Percentiles rank a stretch among this genome's conserved stretches.
Evolutionary conservation across 2,888 invertebrate genomes (phyloP).

Genomic region (Callinectes sapidus): DNA sequence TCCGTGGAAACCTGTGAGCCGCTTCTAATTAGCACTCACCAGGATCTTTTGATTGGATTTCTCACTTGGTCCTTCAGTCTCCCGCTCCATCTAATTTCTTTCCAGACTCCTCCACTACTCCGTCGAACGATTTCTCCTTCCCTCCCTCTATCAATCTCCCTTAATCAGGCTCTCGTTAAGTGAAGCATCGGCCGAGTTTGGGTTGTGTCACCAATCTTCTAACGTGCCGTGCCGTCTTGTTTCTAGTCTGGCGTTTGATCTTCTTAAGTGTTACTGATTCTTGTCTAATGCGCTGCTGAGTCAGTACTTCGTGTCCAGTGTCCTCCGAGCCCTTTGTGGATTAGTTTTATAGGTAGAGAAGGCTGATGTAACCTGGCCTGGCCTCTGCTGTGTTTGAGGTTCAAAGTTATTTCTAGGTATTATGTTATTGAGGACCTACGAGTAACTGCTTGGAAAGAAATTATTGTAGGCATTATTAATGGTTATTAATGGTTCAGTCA

Average conservation of each 20-base stretch:
- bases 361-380: background rate
- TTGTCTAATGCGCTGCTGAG: too few species aligned
- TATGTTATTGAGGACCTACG: background rate
- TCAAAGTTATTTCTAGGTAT: background rate
- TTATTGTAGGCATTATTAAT: too few species aligned
- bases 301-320: too few species aligned
- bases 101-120: background rate
- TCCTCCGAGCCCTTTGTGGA: background rate
- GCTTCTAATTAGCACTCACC: background rate
- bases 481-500: background rate
- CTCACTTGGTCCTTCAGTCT: background rate
- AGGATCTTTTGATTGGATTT: background rate
- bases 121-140: background rate
- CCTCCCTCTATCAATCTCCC: slow-evolving; percentile 4
- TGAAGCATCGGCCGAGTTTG: background rate
- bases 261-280: background rate
- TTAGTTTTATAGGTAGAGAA: background rate
- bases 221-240: background rate
- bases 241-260: background rate
- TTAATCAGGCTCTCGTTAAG: slow-evolving; percentile 3
- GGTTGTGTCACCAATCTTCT: background rate
- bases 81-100: background rate
- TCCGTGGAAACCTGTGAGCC: background rate
- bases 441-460: too few species aligned
- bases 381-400: background rate